Evolutionary conservation across 2,888 invertebrate genomes (phyloP).

Genomic region (Fabriciana adippe): DNA sequence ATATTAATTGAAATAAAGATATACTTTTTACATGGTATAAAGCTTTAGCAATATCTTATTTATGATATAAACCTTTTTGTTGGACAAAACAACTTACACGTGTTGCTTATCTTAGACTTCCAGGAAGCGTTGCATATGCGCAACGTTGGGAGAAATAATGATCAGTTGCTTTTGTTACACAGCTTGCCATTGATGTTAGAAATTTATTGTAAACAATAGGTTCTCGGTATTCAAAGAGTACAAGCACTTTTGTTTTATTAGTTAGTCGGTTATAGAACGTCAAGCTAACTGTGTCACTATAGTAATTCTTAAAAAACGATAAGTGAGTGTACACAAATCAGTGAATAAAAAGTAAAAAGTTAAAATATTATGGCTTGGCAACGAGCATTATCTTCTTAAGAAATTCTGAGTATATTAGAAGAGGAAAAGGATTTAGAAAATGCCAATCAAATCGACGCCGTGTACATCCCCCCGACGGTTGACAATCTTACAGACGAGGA

Average conservation of each 20-base stretch:
- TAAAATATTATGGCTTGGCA: conserved; percentile 5
- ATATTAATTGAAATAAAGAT: conserved; percentile 5
- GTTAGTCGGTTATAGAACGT: conserved; percentile 5
- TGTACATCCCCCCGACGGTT: conserved; percentile 27
- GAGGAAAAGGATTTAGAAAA: conserved; percentile 28
- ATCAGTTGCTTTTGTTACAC: conserved; percentile 18
- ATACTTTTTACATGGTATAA: conserved; percentile 3
- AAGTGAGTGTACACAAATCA: conserved; percentile 16
- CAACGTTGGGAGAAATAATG: conserved; percentile 17
- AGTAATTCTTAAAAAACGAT: conserved; percentile 13
- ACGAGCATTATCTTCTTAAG: conserved; percentile 25
- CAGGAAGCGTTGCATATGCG: conserved; percentile 10
- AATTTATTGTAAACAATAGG: conserved; percentile 25
- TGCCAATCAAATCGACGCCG: conserved; percentile 31
- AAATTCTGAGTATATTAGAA: conserved; percentile 29
- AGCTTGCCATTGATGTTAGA: conserved; percentile 22
- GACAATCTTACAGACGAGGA: conserved; percentile 32
- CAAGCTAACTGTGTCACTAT: conserved; percentile 14
- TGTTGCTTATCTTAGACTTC: conserved; percentile 2
- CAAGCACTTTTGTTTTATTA: conserved; percentile 18
- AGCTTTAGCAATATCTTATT: conserved; percentile 9
- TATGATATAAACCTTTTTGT: conserved; percentile 11
- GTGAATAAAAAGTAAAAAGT: conserved; percentile 12
- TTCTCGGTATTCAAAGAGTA: conserved; percentile 12
- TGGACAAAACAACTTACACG: conserved; percentile 11